Evolutionary conservation across 2,113 vertebrate species (phyloP).

Genomic region (Scalopus aquaticus): DNA sequence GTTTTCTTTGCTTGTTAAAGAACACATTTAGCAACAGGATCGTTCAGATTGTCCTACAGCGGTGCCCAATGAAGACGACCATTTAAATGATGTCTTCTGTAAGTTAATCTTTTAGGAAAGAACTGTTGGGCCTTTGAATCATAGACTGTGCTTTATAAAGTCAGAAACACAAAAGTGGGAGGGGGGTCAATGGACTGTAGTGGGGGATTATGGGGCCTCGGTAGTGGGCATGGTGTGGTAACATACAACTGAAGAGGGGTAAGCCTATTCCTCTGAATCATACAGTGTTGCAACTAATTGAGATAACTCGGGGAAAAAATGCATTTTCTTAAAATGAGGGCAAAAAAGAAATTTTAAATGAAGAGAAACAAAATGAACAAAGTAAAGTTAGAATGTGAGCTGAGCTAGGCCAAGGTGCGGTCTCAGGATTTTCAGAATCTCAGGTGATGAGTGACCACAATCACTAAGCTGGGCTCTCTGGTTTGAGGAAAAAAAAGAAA

Average conservation of each 20-base stretch:
- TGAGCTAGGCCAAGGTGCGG: not conserved
- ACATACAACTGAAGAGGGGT: no score
- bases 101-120: constrained; percentile 37
- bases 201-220: no score
- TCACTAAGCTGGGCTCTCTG: not conserved
- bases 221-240: no score
- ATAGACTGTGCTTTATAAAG: not conserved
- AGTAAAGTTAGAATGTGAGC: constrained; percentile 14
- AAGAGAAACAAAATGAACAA: constrained; percentile 4
- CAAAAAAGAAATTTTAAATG: no score
- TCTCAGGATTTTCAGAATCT: constrained; percentile 14
- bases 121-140: not conserved
- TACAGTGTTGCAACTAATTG: no score
- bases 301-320: no score
- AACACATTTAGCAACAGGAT: not conserved
- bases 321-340: no score
- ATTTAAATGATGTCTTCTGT: not conserved
- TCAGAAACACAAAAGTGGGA: no score
- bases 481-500: not conserved
- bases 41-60: not conserved
- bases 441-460: not conserved
- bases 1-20: not conserved
- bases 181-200: no score
- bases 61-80: not conserved
- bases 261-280: no score